These are phyloP conservation scores for Tenthredo scrophulariae DNA, from an alignment of 2,888 invertebrate genomes.

Conservation along the genomic window DNA sequence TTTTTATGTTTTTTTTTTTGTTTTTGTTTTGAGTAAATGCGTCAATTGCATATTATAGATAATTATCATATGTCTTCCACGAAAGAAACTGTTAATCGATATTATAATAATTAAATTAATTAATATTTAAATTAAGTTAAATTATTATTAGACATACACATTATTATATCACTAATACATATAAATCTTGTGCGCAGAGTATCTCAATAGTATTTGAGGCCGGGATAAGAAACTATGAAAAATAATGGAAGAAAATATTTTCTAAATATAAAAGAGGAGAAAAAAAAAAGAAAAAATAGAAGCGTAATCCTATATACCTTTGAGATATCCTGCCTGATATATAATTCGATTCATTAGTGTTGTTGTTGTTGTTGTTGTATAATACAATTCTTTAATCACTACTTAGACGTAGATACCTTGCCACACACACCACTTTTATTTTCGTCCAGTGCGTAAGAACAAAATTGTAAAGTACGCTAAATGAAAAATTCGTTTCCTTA, in stretches of 20 bases:
- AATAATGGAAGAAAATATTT: not conserved
- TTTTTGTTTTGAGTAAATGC: slow-evolving; percentile 52
- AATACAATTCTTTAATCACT: slow-evolving; percentile 52
- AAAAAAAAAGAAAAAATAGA: not conserved
- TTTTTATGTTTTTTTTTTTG: slow-evolving; percentile 39
- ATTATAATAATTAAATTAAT: slow-evolving; percentile 17
- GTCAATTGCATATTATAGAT: slow-evolving; percentile 36
- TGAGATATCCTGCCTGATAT: slow-evolving; percentile 29
- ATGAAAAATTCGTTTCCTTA: slow-evolving; percentile 22
- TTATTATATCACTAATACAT: slow-evolving; percentile 51
- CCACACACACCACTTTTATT: slow-evolving; percentile 20
- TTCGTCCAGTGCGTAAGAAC: not conserved
- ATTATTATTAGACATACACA: slow-evolving; percentile 47
- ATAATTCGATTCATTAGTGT: slow-evolving; percentile 50
- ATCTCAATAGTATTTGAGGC: slow-evolving; percentile 50
- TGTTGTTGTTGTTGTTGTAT: slow-evolving; percentile 27
- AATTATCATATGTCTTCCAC: not conserved
- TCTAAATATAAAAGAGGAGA: not conserved
- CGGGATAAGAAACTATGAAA: slow-evolving; percentile 34
- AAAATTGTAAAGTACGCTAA: not conserved
- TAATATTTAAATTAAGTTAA: slow-evolving; percentile 54
- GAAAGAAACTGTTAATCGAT: slow-evolving; percentile 22
- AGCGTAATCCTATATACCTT: slow-evolving; percentile 13
- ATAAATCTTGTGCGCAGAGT: slow-evolving; percentile 39
- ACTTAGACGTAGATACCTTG: slow-evolving; percentile 32